phyloP scores from a whole-genome alignment of 2,888 invertebrate genomes.

The Pimpla rufipes region DNA sequence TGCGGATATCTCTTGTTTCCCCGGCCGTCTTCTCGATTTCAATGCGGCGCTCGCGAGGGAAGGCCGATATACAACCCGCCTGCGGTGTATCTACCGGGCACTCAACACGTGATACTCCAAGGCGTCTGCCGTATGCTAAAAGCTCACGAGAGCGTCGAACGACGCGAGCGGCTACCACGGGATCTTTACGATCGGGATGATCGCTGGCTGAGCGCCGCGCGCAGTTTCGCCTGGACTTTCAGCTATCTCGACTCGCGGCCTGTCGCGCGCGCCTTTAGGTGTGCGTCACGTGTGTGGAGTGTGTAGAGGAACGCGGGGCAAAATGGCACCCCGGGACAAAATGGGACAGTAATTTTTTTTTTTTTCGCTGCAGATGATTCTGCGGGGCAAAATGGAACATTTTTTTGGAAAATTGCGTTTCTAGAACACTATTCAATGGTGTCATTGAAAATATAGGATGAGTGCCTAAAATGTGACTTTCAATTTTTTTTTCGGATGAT shows the following conservation, averaged over 20 bases:
- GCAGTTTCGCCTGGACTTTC: constrained; percentile 39
- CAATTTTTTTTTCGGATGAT: no score
- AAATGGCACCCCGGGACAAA: no score
- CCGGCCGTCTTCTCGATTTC: constrained; percentile 13
- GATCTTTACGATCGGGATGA: constrained; percentile 67
- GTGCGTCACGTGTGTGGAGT: constrained; percentile 24
- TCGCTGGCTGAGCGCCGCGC: constrained; percentile 1
- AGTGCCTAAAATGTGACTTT: no score
- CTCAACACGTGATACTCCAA: constrained; percentile 50
- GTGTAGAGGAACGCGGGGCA: no score
- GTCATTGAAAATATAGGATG: no score
- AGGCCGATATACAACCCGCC: neutral
- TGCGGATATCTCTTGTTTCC: constrained; percentile 45
- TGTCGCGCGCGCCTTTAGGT: constrained; percentile 20
- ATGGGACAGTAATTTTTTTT: no score
- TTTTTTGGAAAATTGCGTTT: no score
- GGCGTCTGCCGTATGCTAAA: constrained; percentile 42
- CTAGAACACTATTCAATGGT: no score
- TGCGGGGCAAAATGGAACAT: no score
- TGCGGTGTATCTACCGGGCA: constrained; percentile 16
- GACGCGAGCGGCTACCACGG: constrained; percentile 29
- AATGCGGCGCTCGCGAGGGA: neutral
- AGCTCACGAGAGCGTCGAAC: constrained; percentile 52
- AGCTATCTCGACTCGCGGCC: constrained; percentile 35
- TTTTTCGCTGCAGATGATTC: no score